Base-by-base conservation (phyloP, 2,888 invertebrate species). In the Ptilodon capucinus region DNA sequence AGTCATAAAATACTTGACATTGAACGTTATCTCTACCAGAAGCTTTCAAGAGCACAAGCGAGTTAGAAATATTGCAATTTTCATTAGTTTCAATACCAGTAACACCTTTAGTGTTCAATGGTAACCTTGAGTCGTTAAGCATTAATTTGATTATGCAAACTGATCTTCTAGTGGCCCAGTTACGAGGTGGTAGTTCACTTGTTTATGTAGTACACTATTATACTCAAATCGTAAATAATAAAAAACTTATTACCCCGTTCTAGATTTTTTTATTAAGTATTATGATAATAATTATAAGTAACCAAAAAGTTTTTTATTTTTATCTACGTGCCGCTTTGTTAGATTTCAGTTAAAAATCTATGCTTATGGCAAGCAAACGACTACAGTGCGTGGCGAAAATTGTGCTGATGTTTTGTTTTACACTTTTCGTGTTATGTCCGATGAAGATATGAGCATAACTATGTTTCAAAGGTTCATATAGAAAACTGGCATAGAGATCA, bases 321-420 rank as follows among this genome's bases (percentile, higher is more conserved):
- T 4, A 3, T 35, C 17, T 35, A 35, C 17, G n/a, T 35, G 14
- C 17, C 14, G 9, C 17, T 35, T 35, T 35, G 35, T 35, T 35
- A 35, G 5, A 23, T 9, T 25, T 25, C 9, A 25, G 25, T 25
- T 25, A 8, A 25, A n/a, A n/a, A n/a, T n/a, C n/a, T n/a, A n/a
- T n/a, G n/a, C n/a, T n/a, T n/a, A n/a, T n/a, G n/a, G n/a, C 7
- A 21, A 84, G 77, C 79, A 71, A 68, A 72, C 74, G 75, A 74
- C 57, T 52, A 14, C 40, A 16, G 68, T n/a, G n/a, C n/a, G n/a
- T 76, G 72, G 66, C 64, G 76, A 77, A 77, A 79, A 57, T 55
- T 52, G 51, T 51, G 57, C 55, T 57, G 57, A 49, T 55, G 55
- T 35, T 61, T 63, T 59, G 55, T 54, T 49, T 51, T 50, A 44